Percentiles rank a stretch among this genome's conserved stretches.
Conservation (phyloP, 2,113 vertebrate species). For the Xenopus tropicalis region UCB_Xtro_10.0 CM004445.2:33535001-33535500, state of each 20-base stretch:
- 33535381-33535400: neutral
- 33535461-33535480: neutral
- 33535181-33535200: constrained; percentile 36
- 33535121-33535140: neutral
- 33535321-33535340: too few species aligned
- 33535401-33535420: neutral
- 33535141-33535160: constrained; percentile 38
- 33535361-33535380: neutral
- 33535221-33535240: constrained; percentile 41
- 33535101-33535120: too few species aligned
- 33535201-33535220: constrained; percentile 40
- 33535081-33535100: neutral
- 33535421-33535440: neutral
- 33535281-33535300: too few species aligned
- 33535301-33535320: neutral
- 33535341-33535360: too few species aligned
- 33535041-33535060: neutral
- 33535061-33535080: too few species aligned
- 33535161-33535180: constrained; percentile 35
- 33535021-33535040: neutral
- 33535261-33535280: too few species aligned
- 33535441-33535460: too few species aligned
- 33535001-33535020: neutral
- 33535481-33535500: too few species aligned
- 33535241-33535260: neutral